Evolutionary conservation across 2,888 invertebrate genomes (phyloP).

Genomic region (Eilema griseolum): DNA sequence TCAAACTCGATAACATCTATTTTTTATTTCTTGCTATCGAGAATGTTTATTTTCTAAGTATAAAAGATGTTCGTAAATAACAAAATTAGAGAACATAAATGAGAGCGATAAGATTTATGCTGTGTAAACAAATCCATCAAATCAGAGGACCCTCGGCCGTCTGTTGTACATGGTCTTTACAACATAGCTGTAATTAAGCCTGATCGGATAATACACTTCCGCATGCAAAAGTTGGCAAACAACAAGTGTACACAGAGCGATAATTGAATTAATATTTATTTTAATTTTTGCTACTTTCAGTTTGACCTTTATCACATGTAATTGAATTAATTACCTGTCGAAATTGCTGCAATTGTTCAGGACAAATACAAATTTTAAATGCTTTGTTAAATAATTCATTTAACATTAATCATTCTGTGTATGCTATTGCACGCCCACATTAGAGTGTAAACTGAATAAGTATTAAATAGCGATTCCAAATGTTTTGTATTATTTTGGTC

Average conservation of each 20-base stretch:
- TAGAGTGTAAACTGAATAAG: constrained; percentile 28
- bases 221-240: constrained; percentile 18
- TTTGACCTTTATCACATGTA: constrained; percentile 18
- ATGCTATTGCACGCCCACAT: constrained; percentile 31
- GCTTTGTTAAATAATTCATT: constrained; percentile 40
- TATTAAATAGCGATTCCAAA: constrained; percentile 39
- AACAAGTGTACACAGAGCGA: constrained; percentile 6
- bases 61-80: constrained; percentile 6
- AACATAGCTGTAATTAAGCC: constrained; percentile 11
- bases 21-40: background rate
- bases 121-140: constrained; percentile 23
- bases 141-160: constrained; percentile 12
- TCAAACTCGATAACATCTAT: background rate
- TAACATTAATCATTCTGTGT: constrained; percentile 41
- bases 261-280: constrained; percentile 23
- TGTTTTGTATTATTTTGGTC: constrained; percentile 42
- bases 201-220: background rate
- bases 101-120: constrained; percentile 11
- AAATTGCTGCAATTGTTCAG: constrained; percentile 27
- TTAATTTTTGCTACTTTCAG: constrained; percentile 20
- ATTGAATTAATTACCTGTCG: constrained; percentile 22
- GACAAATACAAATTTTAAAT: constrained; percentile 29
- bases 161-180: background rate
- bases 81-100: constrained; percentile 15
- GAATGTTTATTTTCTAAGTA: background rate